Percentiles rank a stretch among this genome's conserved stretches.
These are phyloP conservation scores for Ommatoiulus sabulosus DNA, from an alignment of 2,888 invertebrate species.

Conservation along the genomic window DNA sequence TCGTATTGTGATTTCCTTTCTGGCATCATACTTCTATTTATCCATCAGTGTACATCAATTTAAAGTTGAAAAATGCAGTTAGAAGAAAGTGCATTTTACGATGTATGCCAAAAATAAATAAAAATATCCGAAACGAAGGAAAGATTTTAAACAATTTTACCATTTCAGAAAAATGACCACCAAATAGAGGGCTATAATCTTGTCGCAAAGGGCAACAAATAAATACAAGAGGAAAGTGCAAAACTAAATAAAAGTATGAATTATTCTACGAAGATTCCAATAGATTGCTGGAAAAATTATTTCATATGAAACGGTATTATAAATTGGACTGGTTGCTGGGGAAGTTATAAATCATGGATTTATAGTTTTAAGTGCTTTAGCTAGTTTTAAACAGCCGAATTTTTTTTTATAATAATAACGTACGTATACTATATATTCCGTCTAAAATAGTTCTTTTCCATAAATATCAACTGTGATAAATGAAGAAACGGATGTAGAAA, in stretches of 20 bases:
- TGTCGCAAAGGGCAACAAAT: background rate
- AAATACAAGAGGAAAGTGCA: background rate
- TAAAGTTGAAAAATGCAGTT: background rate
- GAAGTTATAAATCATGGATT: background rate
- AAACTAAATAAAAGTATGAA: background rate
- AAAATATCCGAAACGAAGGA: background rate
- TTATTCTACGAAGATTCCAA: background rate
- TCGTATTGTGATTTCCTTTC: too few relatives aligned
- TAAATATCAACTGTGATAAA: too few relatives aligned
- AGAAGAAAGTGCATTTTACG: background rate
- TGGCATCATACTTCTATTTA: too few relatives aligned
- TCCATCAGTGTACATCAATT: too few relatives aligned
- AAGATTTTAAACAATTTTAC: background rate
- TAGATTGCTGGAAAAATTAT: background rate
- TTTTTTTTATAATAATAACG: too few relatives aligned
- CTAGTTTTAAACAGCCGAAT: too few relatives aligned
- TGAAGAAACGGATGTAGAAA: too few relatives aligned
- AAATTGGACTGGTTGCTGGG: too few relatives aligned
- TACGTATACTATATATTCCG: too few relatives aligned
- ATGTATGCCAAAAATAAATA: background rate
- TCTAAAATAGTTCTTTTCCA: too few relatives aligned
- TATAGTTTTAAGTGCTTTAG: background rate
- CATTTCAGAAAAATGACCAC: background rate
- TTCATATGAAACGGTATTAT: too few relatives aligned
- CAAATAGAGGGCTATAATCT: too few relatives aligned